Evolutionary conservation across 1,140 invertebrate species (phyloP), one percentile per base, ranked within the genome.

Genomic region (Euborellia annulipes): DNA sequence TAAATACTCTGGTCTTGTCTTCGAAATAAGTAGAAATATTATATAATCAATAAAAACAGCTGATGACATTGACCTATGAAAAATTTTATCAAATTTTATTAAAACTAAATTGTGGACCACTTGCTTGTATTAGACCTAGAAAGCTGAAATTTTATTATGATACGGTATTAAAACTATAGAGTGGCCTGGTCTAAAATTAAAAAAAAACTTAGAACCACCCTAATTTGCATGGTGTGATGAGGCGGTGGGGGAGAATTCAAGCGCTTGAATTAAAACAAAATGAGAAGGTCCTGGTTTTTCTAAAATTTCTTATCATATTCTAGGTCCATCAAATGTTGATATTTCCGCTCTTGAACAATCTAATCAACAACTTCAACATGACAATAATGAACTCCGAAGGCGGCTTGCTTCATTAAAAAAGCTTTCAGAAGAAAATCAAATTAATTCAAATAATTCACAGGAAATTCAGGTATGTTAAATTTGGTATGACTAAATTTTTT

Each of bases 311-410:
- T 13, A 41, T 20, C 20, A 13, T 19, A 18, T 7, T 19, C 20
- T 41, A 7, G 13, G 1, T 16, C n/a, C 36, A 16, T n/a, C 36
- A 38, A 19, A 14, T 3, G 16, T 21, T 1, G 19, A 45, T 34
- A 36, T 11, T 17, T 36, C 14, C 22, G 19, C 43, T 20, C 19
- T 45, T 13, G 43, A 67, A 56, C 61, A 70, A 55, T 62, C 63
- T 0, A 65, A 62, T 51, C 63, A 65, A 39, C 71, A 73, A 49
- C 58, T 78, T 45, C 68, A 67, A 50, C 55, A 62, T 3, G 77
- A 80, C 50, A 81, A 79, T 47, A 76, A 79, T 19, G 74, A 78
- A 52, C 57, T 80, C 34, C 68, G 65, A 34, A 63, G 73, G 48
- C 67, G 76, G 48, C 50, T 82, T 0, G 58, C 62, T 7, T 65